Percentiles rank a stretch among this genome's conserved stretches.
Conservation (phyloP, 2,888 invertebrate genomes). For the Zonitis immaculata region DNA sequence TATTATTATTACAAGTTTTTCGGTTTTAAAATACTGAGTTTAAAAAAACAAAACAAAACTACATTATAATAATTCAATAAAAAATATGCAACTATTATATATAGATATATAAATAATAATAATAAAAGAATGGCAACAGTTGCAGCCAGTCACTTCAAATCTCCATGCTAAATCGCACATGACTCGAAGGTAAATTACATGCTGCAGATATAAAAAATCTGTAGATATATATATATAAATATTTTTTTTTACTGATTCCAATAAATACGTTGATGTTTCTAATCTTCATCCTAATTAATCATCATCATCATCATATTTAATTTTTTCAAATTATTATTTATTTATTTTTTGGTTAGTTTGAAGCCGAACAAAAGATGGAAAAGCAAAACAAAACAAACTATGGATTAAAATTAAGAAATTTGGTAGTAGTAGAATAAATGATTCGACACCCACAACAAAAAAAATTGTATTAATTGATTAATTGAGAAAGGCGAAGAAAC, state of each 20-base stretch:
- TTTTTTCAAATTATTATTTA: background rate
- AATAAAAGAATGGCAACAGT: constrained; percentile 41
- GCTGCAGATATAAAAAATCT: constrained; percentile 26
- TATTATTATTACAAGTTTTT: background rate
- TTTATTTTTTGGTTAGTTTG: background rate
- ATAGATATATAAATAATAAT: constrained; percentile 32
- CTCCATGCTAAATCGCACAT: constrained; percentile 37
- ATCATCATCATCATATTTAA: background rate
- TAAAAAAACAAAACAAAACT: no score
- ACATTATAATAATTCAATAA: background rate
- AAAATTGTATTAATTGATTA: no score
- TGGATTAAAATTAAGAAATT: no score
- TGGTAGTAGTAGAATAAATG: no score
- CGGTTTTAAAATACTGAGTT: background rate
- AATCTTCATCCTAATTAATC: background rate
- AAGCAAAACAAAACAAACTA: no score
- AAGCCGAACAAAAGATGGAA: background rate
- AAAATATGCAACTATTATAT: constrained; percentile 25
- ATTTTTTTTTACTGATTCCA: constrained; percentile 6
- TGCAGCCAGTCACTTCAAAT: constrained; percentile 43
- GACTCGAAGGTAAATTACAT: constrained; percentile 27
- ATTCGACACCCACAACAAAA: no score
- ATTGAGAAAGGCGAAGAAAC: background rate
- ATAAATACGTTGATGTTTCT: background rate
- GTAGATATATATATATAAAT: no score